Evolutionary conservation across 2,113 vertebrate genomes (phyloP).

Genomic region (Python bivittatus): DNA sequence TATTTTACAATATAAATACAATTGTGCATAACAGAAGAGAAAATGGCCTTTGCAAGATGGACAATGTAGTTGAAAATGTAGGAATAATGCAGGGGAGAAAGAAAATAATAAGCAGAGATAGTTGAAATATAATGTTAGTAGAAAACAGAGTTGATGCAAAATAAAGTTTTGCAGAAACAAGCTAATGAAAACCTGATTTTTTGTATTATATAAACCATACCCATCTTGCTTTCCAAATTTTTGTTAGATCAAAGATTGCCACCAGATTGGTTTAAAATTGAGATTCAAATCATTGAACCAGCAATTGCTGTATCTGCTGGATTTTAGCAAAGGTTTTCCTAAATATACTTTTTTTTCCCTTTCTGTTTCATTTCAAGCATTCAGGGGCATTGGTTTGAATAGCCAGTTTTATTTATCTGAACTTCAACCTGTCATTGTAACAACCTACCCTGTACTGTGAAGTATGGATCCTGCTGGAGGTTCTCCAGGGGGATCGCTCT

Average conservation of each 20-base stretch:
- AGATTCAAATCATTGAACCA: neutral
- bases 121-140: neutral
- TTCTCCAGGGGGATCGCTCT: neutral
- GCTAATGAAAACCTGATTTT: neutral
- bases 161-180: neutral
- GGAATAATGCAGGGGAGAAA: neutral
- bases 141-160: neutral
- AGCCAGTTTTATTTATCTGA: neutral
- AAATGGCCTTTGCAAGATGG: neutral
- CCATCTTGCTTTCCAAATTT: neutral
- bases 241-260: neutral
- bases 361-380: too few relatives aligned
- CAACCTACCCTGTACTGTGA: too few relatives aligned
- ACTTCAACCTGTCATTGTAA: neutral
- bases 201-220: neutral
- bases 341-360: neutral
- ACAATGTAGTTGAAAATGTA: neutral
- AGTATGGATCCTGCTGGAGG: neutral
- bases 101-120: neutral
- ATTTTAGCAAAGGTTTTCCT: neutral
- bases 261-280: neutral
- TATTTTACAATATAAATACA: neutral
- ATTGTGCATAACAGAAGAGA: neutral
- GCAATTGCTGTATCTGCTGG: neutral
- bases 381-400: neutral